Percentiles rank a stretch among this genome's conserved stretches.
phyloP scores from a whole-genome alignment of 2,113 vertebrate genomes.

The Scartelaos histophorus region DNA sequence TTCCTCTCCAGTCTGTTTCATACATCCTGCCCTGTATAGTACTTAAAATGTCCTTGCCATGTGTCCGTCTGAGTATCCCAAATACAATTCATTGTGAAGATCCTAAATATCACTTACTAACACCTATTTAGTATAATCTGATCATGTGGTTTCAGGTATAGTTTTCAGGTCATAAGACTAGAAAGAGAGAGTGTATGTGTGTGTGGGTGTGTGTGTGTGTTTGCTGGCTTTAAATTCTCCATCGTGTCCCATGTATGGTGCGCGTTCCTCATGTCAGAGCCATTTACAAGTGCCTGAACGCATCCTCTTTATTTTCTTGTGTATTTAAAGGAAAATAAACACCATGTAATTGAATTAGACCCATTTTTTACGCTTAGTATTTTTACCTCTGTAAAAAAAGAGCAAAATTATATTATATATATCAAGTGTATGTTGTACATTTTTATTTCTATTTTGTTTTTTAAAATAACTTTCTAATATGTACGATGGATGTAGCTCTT shows the following conservation, averaged over 20 bases:
- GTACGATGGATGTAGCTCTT: slow-evolving; percentile 92
- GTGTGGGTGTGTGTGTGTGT: slow-evolving; percentile 8
- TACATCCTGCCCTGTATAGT: slow-evolving; percentile 59
- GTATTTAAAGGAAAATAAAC: slow-evolving; percentile 76
- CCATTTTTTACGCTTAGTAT: slow-evolving; percentile 85
- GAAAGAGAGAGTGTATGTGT: slow-evolving; percentile 12
- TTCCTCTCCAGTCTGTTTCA: slow-evolving; percentile 52
- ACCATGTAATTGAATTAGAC: slow-evolving; percentile 80
- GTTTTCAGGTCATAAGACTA: slow-evolving; percentile 52
- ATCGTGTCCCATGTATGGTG: slow-evolving; percentile 49
- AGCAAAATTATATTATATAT: slow-evolving; percentile 88
- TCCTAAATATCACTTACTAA: slow-evolving; percentile 26
- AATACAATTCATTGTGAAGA: slow-evolving; percentile 40
- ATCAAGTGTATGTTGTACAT: slow-evolving; percentile 98
- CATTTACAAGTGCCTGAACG: slow-evolving; percentile 94
- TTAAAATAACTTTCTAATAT: slow-evolving; percentile 85
- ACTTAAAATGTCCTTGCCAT: slow-evolving; percentile 25
- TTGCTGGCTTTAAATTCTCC: slow-evolving; percentile 39
- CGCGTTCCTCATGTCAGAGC: slow-evolving; percentile 86
- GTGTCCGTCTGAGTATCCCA: slow-evolving; percentile 26
- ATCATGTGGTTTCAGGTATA: slow-evolving; percentile 40
- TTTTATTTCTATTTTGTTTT: slow-evolving; percentile 86
- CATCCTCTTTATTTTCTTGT: slow-evolving; percentile 84
- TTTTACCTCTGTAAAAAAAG: slow-evolving; percentile 90
- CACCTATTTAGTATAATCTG: slow-evolving; percentile 34